Evolutionary conservation across 92 coral and sea anemone species (phyloP), one percentile per base, ranked within the genome.

Genomic region (Paragorgia papillata): DNA sequence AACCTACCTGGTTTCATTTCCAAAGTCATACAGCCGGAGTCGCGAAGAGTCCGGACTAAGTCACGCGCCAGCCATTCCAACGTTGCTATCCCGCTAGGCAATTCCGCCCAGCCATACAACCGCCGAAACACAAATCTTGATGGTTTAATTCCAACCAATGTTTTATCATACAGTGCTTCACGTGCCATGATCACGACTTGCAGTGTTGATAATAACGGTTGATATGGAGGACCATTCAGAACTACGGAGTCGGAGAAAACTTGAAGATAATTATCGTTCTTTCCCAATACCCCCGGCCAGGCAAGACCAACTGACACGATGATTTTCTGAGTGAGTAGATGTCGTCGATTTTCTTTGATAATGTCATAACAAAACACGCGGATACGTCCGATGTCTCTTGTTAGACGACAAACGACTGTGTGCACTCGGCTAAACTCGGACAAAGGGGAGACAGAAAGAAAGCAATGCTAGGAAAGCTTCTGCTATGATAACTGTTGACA

Each of bases 401-500:
- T 79, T 62, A 49, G n/a, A 21, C 80, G 92, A 84, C 95, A 86
- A 3, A 89, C 79, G 13, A 83, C 85, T 25, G 92, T 79, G 80
- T 91, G 46, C 30, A 95, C 57, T 41, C 99, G 97, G 65, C 99
- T 91, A 70, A 21, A n/a, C n/a, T n/a, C n/a, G n/a, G n/a, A n/a
- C n/a, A n/a, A 59, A 31, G 5, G 15, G 19, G 35, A 19, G 28
- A 57, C 31, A 49, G 28, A 0, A 22, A 41, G 30, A 60, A 7
- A 64, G n/a, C 1, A 14, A 15, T 61, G 37, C 19, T 17, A 8
- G 21, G 70, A 40, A 10, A 37, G 41, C 1, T 29, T 0, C 4
- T 5, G 2, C 39, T 34, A 61, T n/a, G n/a, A n/a, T n/a, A n/a
- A n/a, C n/a, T n/a, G n/a, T n/a, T n/a, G n/a, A n/a, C 30, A 31